Base-by-base conservation (phyloP, 1,140 invertebrate genomes). In the Drosophila cardini region DNA sequence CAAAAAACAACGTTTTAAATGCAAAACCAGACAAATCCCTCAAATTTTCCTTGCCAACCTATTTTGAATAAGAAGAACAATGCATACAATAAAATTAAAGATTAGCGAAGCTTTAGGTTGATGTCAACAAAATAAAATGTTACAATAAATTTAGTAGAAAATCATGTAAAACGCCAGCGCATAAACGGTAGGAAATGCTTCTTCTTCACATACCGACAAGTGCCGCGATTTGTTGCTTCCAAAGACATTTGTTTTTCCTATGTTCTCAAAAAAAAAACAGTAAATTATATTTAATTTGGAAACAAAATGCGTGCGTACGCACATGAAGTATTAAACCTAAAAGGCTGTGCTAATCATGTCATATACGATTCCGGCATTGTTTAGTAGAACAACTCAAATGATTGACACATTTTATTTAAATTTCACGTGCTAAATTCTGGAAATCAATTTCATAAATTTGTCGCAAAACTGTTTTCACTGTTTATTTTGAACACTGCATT, bases 401-500 rank as follows among this genome's bases (percentile, higher is more conserved):
- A 61, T 60, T 56, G 30, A 58, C 21, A 38, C 40, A 45, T 65
- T 63, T 79, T 71, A 69, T 83, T 71, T 63, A 87, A 83, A 83
- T 77, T 87, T 87, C 80, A 87, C 84, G 84, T 86, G 83, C 75
- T 82, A 83, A 87, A 80, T 81, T 81, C 62, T 13, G 43, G 57
- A 78, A 64, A 61, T 70, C 42, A 46, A 72, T 61, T 69, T 60
- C 26, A 40, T 48, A 55, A 55, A 69, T 55, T 61, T 48, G 34
- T 62, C 26, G 50, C 26, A 65, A 55, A 42, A 69, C 11, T 11
- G 48, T 48, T 46, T 26, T 26, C 21, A 26, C 26, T 72, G 11
- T 18, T 38, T 45, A 42, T 30, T 45, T 53, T 18, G 38, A 26
- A 40, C 50, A 40, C 61, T 21, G 68, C 42, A 30, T 30, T 18